Evolutionary conservation across 2,113 vertebrate genomes (phyloP).

Genomic region (Poecilia latipinna): DNA sequence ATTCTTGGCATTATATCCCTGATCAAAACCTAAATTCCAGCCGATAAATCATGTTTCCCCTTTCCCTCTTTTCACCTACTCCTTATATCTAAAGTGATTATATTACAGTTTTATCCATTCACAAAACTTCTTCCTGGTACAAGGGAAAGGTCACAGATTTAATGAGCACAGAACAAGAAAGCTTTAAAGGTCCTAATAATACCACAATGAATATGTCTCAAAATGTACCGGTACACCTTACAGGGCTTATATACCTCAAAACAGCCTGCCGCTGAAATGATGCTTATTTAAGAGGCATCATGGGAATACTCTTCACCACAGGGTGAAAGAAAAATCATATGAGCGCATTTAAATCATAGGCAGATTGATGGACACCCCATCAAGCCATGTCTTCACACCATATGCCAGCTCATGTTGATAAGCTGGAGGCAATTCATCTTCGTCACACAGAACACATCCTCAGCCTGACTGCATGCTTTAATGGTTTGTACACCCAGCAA

Average conservation of each 20-base stretch:
- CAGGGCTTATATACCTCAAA: conserved; percentile 28
- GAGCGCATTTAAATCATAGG: conserved; percentile 54
- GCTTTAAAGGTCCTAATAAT: conserved; percentile 29
- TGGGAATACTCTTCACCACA: conserved; percentile 43
- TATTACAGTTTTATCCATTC: conserved; percentile 16
- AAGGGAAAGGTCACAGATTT: conserved; percentile 45
- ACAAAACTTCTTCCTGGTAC: conserved; percentile 38
- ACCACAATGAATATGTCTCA: conserved; percentile 8
- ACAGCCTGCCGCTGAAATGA: conserved; percentile 45
- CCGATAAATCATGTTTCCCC: neutral
- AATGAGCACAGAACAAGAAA: conserved; percentile 30
- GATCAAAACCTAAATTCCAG: conserved; percentile 19
- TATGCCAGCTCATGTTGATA: conserved; percentile 71
- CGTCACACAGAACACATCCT: conserved; percentile 57
- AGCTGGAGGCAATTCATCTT: conserved; percentile 77
- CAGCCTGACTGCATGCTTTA: conserved; percentile 42
- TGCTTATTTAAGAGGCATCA: conserved; percentile 50
- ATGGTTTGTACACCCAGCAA: conserved; percentile 39
- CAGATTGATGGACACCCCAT: conserved; percentile 74
- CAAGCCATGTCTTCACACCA: conserved; percentile 66
- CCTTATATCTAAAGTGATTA: conserved; percentile 23
- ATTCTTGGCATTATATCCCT: conserved; percentile 12
- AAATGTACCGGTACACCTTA: neutral
- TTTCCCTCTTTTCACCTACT: conserved; percentile 1
- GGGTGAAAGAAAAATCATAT: conserved; percentile 28